These are phyloP conservation scores for Dryobates pubescens DNA, from an alignment of 2,797 vertebrate species.

Conservation along the genomic window DNA sequence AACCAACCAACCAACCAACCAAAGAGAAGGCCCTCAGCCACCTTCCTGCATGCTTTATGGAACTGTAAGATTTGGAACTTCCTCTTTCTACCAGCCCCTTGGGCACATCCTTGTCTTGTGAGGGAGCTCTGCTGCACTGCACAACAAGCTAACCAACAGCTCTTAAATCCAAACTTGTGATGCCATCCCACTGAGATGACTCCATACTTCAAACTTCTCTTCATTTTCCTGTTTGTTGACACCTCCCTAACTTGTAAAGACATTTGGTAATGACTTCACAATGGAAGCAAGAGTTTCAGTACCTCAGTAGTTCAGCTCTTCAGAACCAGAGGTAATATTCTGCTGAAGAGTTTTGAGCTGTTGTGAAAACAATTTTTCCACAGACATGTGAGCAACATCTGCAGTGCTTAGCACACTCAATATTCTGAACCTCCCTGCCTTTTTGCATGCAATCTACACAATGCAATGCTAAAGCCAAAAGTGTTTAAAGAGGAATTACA, in stretches of 20 bases:
- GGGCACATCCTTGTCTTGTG: not conserved
- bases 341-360: not conserved
- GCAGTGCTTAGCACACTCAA: not conserved
- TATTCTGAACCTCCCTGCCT: not conserved
- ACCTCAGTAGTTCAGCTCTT: not conserved
- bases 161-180: not conserved
- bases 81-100: not conserved
- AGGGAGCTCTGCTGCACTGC: not conserved
- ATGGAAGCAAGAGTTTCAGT: not conserved
- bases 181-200: not conserved
- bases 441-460: not conserved
- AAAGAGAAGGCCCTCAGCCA: not conserved
- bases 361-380: not conserved
- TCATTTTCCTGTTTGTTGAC: not conserved
- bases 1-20: no score
- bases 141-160: not conserved
- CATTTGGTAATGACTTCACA: not conserved
- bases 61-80: not conserved
- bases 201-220: not conserved
- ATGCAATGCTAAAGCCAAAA: not conserved
- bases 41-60: not conserved
- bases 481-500: not conserved
- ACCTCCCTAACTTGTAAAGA: not conserved
- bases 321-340: not conserved
- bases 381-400: not conserved